Evolutionary conservation across 2,797 vertebrate species (phyloP).

Genomic region (Dendrocincla fuliginosa): DNA sequence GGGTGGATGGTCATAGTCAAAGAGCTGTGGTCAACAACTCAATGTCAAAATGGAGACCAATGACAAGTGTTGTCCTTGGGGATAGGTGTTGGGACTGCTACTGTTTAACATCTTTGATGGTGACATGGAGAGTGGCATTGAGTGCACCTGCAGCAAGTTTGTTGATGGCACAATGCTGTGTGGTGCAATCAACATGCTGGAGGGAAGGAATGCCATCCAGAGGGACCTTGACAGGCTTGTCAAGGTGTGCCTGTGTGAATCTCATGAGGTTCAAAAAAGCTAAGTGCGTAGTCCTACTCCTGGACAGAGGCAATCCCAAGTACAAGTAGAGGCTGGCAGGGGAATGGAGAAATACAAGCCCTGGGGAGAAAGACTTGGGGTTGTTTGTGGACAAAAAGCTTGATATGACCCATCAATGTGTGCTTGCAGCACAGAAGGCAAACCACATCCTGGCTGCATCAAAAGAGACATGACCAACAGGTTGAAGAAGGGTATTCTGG

Average conservation of each 20-base stretch:
- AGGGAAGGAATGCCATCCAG: not conserved
- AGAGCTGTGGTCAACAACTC: not conserved
- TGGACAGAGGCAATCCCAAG: fast-evolving
- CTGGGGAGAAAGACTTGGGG: not conserved
- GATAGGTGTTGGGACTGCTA: too few species aligned
- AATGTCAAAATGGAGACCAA: not conserved
- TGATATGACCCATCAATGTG: not conserved
- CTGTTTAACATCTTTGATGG: not conserved
- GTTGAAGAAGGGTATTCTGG: not conserved
- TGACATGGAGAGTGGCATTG: fast-evolving
- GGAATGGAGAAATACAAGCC: not conserved
- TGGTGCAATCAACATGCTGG: not conserved
- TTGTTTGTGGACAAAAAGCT: not conserved
- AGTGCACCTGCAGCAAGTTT: not conserved
- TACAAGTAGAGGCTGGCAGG: not conserved
- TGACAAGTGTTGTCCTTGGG: not conserved
- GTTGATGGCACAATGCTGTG: too few species aligned
- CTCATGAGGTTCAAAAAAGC: not conserved
- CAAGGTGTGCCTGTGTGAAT: not conserved
- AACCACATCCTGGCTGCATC: fast-evolving
- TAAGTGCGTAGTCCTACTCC: not conserved
- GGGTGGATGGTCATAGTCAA: not conserved
- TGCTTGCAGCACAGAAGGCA: not conserved
- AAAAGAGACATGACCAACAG: not conserved
- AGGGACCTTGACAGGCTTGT: too few species aligned